These are phyloP conservation scores for Raphicerus campestris DNA, from an alignment of 2,113 vertebrate genomes.

Conservation along the genomic window DNA sequence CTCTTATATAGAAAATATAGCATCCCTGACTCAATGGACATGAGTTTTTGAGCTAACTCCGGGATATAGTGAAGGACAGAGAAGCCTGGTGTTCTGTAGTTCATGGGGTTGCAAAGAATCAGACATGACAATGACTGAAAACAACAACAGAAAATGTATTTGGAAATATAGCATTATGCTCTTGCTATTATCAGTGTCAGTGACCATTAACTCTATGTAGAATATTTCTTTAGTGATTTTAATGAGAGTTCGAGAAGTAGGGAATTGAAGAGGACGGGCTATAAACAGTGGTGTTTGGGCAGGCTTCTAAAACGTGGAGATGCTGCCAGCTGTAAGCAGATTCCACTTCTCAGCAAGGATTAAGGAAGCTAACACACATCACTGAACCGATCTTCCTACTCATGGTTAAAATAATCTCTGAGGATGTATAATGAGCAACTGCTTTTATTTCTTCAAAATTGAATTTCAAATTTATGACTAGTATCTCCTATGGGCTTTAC, in stretches of 20 bases:
- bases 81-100: not conserved
- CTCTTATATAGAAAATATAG: not conserved
- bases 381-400: not conserved
- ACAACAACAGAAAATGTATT: not conserved
- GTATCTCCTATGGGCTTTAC: not conserved
- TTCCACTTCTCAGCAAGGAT: not conserved
- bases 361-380: not conserved
- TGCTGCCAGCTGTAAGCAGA: not conserved
- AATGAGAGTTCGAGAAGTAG: not conserved
- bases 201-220: not conserved
- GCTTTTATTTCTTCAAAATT: slow-evolving; percentile 28
- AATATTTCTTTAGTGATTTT: not conserved
- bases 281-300: not conserved
- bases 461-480: not conserved
- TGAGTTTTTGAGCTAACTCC: not conserved
- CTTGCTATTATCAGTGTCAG: not conserved
- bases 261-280: not conserved
- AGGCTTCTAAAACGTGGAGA: not conserved
- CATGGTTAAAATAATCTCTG: not conserved
- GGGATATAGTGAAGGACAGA: not conserved
- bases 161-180: not conserved
- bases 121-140: not conserved
- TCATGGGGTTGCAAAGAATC: not conserved
- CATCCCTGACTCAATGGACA: not conserved
- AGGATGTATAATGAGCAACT: not conserved